Base-by-base conservation (phyloP, 2,888 invertebrate genomes). In the Sussaba pulchella region DNA sequence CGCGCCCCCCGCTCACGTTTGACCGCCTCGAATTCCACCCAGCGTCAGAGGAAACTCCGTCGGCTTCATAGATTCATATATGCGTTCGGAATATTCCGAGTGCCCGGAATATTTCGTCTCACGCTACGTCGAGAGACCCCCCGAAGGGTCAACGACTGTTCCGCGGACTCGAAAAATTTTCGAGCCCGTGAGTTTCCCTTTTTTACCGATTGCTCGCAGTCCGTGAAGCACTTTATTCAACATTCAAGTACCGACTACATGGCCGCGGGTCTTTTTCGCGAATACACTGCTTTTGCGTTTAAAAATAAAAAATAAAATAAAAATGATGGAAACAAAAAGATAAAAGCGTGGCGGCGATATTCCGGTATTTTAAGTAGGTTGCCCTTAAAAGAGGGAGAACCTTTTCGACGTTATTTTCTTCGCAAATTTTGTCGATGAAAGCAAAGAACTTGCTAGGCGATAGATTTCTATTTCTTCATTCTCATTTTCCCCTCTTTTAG, bases 21-120 rank as follows among this genome's bases (percentile, higher is more conserved):
- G 47, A 43, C 45, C 24, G 39, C 14, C 12, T n/a, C 41, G 41
- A 54, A 52, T 67, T 67, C 67, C 67, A 26, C 67, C n/a, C 39
- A 14, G 39, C 39, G 39, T 21, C 52, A 41, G 41, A 24, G 14
- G 14, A 52, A 52, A 52, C 21, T 1, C 19, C 24, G 19, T 24
- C 1, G 21, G 21, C 47, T 67, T 54, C 50, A 41, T 41, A 41
- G 67, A 67, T 67, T 67, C 17, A 50, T 41, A 52, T 52, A 39
- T 10, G 67, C 67, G 41, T 39, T n/a, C 26, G 24, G 47, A n/a
- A 17, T 39, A 67, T 67, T 67, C 24, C 21, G 41, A 26, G 41
- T 24, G 39, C 21, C 39, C 6, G 39, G 24, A 52, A 67, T 54
- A 52, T 52, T 67, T 19, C 52, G 9, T 41, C 52, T 41, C 50